These are phyloP conservation scores for Kudoa iwatai DNA, from an alignment of 30 jellyfish, hydroid and myxozoan genomes.

Conservation along the genomic window DNA sequence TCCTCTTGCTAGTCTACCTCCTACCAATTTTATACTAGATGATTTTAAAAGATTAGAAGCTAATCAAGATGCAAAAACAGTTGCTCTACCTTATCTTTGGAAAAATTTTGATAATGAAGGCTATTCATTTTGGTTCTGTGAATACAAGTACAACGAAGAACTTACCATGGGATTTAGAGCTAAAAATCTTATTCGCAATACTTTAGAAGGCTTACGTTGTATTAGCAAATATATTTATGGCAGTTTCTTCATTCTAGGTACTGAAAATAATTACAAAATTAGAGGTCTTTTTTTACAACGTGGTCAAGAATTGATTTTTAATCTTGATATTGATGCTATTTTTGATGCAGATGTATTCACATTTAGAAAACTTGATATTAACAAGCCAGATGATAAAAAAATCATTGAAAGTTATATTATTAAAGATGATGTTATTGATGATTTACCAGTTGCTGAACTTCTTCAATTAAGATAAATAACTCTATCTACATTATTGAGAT, in stretches of 20 bases:
- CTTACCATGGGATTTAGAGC: slow-evolving; percentile 11
- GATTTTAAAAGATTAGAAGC: slow-evolving; percentile 38
- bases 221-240: slow-evolving; percentile 24
- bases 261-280: slow-evolving; percentile 4
- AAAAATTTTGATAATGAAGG: slow-evolving; percentile 33
- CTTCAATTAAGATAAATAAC: too few relatives aligned
- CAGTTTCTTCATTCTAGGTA: slow-evolving; percentile 7
- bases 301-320: slow-evolving; percentile 28
- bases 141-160: slow-evolving; percentile 26
- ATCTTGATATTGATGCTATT: slow-evolving; percentile 20
- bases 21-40: slow-evolving; percentile 22
- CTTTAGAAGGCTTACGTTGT: slow-evolving; percentile 32
- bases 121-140: slow-evolving; percentile 30
- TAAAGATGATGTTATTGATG: too few relatives aligned
- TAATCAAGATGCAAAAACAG: slow-evolving; percentile 14
- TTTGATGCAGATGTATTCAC: slow-evolving; percentile 22
- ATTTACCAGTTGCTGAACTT: too few relatives aligned
- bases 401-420: slow-evolving; percentile 5
- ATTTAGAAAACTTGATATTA: slow-evolving; percentile 23
- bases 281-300: slow-evolving; percentile 41
- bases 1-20: too few relatives aligned
- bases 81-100: slow-evolving; percentile 47
- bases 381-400: slow-evolving; percentile 22
- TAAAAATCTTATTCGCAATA: slow-evolving; percentile 30
- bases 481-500: too few relatives aligned